Percentiles rank a stretch among this genome's conserved stretches.
phyloP scores from a whole-genome alignment of 2,113 vertebrate genomes.

The Copsychus sechellarum region DNA sequence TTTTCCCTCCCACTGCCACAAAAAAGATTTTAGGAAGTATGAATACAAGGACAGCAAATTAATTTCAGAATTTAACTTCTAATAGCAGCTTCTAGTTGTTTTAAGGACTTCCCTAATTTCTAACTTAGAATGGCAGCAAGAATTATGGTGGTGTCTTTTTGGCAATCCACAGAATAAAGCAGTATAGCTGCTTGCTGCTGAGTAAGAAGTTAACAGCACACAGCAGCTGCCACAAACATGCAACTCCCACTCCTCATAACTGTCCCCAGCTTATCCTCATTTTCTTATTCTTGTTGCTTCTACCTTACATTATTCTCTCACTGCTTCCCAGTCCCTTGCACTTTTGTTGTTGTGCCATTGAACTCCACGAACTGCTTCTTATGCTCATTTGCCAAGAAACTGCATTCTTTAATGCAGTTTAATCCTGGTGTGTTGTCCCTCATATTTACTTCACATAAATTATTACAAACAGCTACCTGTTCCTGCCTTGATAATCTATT shows the following conservation, averaged over 20 bases:
- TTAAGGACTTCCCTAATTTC: background rate
- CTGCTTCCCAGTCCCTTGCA: background rate
- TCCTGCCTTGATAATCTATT: background rate
- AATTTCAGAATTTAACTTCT: background rate
- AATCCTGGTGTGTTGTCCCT: background rate
- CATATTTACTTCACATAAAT: background rate
- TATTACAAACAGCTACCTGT: background rate
- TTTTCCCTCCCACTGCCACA: background rate
- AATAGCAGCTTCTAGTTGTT: background rate
- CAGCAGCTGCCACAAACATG: background rate
- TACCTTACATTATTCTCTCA: background rate
- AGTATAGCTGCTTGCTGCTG: background rate
- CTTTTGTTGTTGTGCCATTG: background rate
- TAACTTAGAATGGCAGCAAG: background rate
- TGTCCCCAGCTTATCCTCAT: too few species aligned
- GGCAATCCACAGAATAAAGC: background rate
- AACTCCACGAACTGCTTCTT: background rate
- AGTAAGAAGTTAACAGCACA: background rate
- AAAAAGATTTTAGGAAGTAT: background rate
- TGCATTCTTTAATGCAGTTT: background rate
- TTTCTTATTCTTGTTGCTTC: background rate
- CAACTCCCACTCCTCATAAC: background rate
- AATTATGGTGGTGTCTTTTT: background rate
- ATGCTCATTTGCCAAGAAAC: background rate
- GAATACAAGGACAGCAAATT: background rate